Evolutionary conservation across 1,140 invertebrate genomes (phyloP).

Genomic region (Cyphomyrmex costatus): DNA sequence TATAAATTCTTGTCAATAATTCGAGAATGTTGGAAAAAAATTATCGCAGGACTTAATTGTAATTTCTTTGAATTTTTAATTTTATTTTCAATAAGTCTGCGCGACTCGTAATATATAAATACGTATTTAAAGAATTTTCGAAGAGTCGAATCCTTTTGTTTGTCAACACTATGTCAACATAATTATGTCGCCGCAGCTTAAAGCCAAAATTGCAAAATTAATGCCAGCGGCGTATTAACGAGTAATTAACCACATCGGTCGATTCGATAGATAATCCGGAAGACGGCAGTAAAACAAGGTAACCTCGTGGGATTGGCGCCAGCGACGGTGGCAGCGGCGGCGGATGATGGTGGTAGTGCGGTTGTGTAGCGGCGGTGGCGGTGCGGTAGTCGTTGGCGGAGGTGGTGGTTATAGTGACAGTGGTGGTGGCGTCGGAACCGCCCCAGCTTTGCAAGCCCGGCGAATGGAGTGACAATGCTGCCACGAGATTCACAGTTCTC

Average conservation of each 20-base stretch:
- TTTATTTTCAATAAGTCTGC: neutral
- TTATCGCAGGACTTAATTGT: neutral
- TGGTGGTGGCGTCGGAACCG: constrained; percentile 76
- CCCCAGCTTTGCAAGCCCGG: constrained; percentile 76
- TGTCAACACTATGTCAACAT: neutral
- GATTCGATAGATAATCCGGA: constrained; percentile 80
- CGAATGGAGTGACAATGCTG: constrained; percentile 80
- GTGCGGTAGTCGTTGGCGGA: constrained; percentile 55
- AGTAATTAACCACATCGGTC: constrained; percentile 77
- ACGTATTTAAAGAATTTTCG: neutral
- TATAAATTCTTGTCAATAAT: neutral
- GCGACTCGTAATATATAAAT: no score
- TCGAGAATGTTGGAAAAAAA: neutral
- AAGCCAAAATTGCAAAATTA: constrained; percentile 55
- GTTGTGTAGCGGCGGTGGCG: constrained; percentile 55
- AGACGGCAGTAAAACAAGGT: constrained; percentile 81
- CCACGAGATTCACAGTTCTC: constrained; percentile 80
- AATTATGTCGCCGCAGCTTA: neutral
- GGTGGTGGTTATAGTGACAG: constrained; percentile 61
- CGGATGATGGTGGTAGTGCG: constrained; percentile 41
- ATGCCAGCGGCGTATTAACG: constrained; percentile 68
- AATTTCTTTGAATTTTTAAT: neutral
- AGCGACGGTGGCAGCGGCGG: constrained; percentile 22
- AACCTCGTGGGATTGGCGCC: constrained; percentile 71
- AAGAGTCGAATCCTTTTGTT: neutral